Evolutionary conservation across 2,888 invertebrate species (phyloP), one percentile per base, ranked within the genome.

Genomic region (Onthophagus sagittarius): DNA sequence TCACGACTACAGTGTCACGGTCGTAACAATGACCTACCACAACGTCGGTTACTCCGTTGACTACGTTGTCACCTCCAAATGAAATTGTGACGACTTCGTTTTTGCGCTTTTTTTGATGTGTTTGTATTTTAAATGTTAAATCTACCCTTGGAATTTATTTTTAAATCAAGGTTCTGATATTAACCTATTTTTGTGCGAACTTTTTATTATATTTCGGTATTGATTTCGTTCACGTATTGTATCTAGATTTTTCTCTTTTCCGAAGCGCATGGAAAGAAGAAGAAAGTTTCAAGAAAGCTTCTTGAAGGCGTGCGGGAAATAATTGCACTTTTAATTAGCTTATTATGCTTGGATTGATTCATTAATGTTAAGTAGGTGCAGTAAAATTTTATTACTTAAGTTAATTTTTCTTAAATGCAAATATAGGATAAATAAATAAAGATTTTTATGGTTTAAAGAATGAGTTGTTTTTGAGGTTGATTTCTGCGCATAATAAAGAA

Each of bases 11-110:
- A 67, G 67, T 67, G 67, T 67, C 67, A 67, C 23, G 67, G 67
- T 67, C 67, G 67, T 23, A 67, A 7, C 67, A 23, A 67, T 67
- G 67, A 67, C 67, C 67, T 67, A 67, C 31, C 31, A 6, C 32
- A 67, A 67, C 23, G 7, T 32, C 23, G 9, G n/a, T 13, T 64
- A 64, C 23, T 23, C 14, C 67, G 23, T 3, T n/a, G 13, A 67
- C 1, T 7, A 53, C 39, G 39, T 53, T 11, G 39, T 14, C 67
- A n/a, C 32, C 67, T 67, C 67, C 4, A 23, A 23, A 31, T n/a
- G 23, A 32, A 65, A 31, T 31, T 67, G 31, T 67, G 31, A 31
- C 23, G 31, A 23, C 11, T 67, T 31, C n/a, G n/a, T 32, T 32
- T 67, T 67, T 23, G 23, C 31, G 7, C 15, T 23, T 14, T 15